A percentile compares a stretch with the other conserved stretches of the same genome.
phyloP scores from a whole-genome alignment of 2,797 vertebrate species.

The Mustela erminea region DNA sequence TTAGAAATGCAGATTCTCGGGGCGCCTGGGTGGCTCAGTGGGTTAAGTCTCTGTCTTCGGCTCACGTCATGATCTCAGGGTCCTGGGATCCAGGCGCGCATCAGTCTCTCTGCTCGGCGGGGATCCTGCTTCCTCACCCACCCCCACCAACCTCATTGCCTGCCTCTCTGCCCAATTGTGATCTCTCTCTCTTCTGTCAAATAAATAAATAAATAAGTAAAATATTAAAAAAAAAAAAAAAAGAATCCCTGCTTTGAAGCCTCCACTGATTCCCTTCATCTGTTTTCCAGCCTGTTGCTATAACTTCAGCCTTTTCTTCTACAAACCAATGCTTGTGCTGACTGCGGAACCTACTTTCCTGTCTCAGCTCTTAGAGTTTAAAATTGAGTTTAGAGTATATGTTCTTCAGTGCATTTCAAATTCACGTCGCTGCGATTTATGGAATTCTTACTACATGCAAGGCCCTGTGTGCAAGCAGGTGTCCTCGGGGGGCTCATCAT shows the following conservation, averaged over 20 bases:
- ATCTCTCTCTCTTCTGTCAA: too few relatives aligned
- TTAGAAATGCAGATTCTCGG: conserved; percentile 15
- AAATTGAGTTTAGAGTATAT: neutral
- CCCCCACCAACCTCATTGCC: too few relatives aligned
- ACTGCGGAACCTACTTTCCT: neutral
- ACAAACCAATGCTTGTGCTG: neutral
- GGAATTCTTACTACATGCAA: neutral
- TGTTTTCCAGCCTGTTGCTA: conserved; percentile 36
- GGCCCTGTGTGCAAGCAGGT: neutral
- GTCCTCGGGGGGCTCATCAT: neutral
- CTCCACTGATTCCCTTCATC: neutral
- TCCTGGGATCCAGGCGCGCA: too few relatives aligned
- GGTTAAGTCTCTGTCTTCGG: too few relatives aligned
- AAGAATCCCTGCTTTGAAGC: conserved; percentile 37
- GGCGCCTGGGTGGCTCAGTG: neutral
- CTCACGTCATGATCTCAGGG: too few relatives aligned
- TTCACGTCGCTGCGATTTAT: neutral
- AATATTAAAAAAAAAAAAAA: too few relatives aligned
- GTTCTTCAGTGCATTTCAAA: conserved; percentile 51
- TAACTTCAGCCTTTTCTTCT: conserved; percentile 27
- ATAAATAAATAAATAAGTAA: too few relatives aligned
- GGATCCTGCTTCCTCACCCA: too few relatives aligned
- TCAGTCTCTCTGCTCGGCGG: too few relatives aligned
- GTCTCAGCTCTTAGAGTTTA: conserved; percentile 30
- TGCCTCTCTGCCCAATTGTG: too few relatives aligned